Base-by-base conservation (phyloP, 2,888 invertebrate genomes). In the Muschampia plurimacula region DNA sequence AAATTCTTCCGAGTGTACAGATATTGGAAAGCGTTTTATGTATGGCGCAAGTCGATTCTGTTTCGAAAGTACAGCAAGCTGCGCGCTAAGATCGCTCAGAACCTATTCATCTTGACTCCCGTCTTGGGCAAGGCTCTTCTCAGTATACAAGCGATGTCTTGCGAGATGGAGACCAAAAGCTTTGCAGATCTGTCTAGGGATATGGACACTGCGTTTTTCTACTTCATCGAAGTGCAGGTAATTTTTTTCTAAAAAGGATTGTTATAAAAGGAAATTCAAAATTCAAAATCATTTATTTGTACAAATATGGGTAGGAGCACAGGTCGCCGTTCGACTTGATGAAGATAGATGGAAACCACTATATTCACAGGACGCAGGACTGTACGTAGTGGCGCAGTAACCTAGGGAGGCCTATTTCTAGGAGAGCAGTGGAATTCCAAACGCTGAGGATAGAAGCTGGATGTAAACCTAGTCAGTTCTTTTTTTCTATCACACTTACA, bases 21-120 rank as follows among this genome's bases (percentile, higher is more conserved):
- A 13, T 93, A 95, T 74, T 97, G 97, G 97, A 97, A 98, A 89
- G 96, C 97, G 0, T 97, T 98, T 85, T 96, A 96, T 81, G 96
- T 97, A 0, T 98, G 98, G 98, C 95, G 95, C 73, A 97, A 97
- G 85, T 96, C 96, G 15, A 95, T 98, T 41, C 89, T 96, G 55
- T 96, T 95, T 82, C 95, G 95, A 74, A 98, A 98, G 86, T 96
- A 96, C 69, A 92, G 90, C 46, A 89, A 91, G 28, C 95, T 96
- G 1, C 94, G 96, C 75, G 92, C 91, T 72, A 91, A 91, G 76
- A 86, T 98, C 28, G 94, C 95, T 22, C 95, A 96, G 57, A 96
- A 96, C 83, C 92, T 98, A 0, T 98, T 98, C 81, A 95, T 97
- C 75, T 95, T 96, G 9, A 97, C 97, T 79, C 96, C 96, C 22